These are phyloP conservation scores for Monarcha castaneiventris DNA, from an alignment of 2,113 vertebrate species.

Conservation along the genomic window DNA sequence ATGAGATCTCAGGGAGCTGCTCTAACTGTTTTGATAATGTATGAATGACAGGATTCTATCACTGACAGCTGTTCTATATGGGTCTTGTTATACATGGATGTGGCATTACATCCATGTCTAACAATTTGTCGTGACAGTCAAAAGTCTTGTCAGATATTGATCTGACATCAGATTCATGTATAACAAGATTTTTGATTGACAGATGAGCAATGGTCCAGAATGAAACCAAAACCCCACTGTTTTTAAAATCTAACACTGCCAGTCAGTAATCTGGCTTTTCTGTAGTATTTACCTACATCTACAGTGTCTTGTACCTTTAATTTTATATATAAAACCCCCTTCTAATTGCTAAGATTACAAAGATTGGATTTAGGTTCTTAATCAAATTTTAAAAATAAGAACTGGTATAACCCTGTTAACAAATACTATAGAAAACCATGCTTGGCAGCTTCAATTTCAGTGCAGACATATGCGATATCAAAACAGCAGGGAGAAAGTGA, in stretches of 20 bases:
- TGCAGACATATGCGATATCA: not conserved
- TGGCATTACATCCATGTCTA: conserved; percentile 39
- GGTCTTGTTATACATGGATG: conserved; percentile 12
- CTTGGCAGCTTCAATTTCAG: conserved; percentile 48
- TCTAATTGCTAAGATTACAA: not conserved
- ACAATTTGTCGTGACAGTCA: conserved; percentile 63
- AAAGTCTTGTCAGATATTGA: conserved; percentile 33
- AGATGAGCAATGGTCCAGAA: conserved; percentile 58
- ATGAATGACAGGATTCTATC: conserved; percentile 24
- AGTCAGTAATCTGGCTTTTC: conserved; percentile 42
- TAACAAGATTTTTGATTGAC: conserved; percentile 66
- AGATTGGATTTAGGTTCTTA: conserved; percentile 37
- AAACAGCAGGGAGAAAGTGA: not conserved
- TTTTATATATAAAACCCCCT: not conserved
- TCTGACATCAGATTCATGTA: conserved; percentile 56
- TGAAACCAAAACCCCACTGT: conserved; percentile 30
- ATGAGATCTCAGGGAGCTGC: not conserved
- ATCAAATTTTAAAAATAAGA: conserved; percentile 55
- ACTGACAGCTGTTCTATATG: conserved; percentile 26
- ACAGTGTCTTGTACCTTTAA: not conserved
- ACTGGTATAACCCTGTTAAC: not conserved
- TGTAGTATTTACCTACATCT: not conserved
- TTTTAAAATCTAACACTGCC: conserved; percentile 42
- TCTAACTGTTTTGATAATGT: conserved; percentile 9
- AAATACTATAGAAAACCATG: conserved; percentile 9